Base-by-base conservation (phyloP, 2,113 vertebrate genomes). In the Apaloderma vittatum region DNA sequence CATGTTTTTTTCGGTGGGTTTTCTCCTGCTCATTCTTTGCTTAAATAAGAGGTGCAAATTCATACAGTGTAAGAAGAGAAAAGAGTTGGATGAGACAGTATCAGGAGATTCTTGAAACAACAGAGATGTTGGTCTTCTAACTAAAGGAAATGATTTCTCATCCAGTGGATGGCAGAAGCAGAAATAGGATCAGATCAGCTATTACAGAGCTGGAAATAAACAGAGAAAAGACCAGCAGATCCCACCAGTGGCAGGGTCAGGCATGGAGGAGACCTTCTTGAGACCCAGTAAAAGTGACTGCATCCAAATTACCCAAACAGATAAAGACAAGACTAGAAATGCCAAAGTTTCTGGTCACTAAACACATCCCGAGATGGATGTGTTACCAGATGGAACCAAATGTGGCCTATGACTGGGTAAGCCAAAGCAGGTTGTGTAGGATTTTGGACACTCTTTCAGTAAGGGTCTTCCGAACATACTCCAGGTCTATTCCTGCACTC, bases 121-220 rank as follows among this genome's bases (percentile, higher is more conserved):
- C 17, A 74, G 55, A 92, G 66, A 45, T 29, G 21, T 90, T 34
- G 75, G 62, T 58, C 18, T 83, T 90, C 78, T 77, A 97, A 83
- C 59, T 43, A 90, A 84, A 81, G 48, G 59, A 74, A 95, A 73
- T 0, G 2, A 49, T 70, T 89, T 92, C 57, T 90, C 32, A 88
- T 86, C 84, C 68, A 80, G 90, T 11, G 75, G 59, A 86, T 67
- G 48, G 91, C 84, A 93, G 85, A 90, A 95, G 88, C 81, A 88
- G 93, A 92, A 96, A 96, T 37, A 96, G 49, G 29, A 90, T 90
- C 86, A 97, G 87, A 93, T 93, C 78, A 86, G 88, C 87, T 93
- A 77, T 72, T 71, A 82, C 1, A 95, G 66, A 94, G 90, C 68
- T 94, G 86, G 90, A 95, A 95, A 96, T 57, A 63, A 86, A 91